phyloP scores from a whole-genome alignment of 2,888 invertebrate genomes.

The Coenonympha glycerion region DNA sequence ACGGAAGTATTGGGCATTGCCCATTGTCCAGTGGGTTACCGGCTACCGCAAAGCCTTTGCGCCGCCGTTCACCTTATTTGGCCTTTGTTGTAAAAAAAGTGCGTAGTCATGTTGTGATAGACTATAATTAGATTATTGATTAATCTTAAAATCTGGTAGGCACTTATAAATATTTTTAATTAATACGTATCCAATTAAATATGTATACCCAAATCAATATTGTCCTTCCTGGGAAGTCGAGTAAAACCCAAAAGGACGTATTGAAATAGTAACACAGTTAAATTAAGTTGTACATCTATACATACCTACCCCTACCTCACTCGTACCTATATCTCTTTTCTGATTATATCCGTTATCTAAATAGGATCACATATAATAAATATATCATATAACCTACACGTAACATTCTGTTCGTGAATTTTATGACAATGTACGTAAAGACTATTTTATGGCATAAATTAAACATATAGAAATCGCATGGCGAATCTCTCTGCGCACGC shows the following conservation, averaged over 20 bases:
- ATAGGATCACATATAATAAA: neutral
- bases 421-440: neutral
- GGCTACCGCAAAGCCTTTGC: neutral
- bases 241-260: too few species aligned
- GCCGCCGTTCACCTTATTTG: neutral
- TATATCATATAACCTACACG: neutral
- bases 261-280: too few species aligned
- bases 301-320: too few species aligned
- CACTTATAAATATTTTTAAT: too few species aligned
- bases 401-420: neutral
- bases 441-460: neutral
- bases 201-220: too few species aligned
- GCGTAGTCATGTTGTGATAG: too few species aligned
- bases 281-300: too few species aligned
- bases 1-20: neutral
- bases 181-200: too few species aligned
- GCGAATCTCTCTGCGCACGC: conserved; percentile 38
- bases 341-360: neutral
- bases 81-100: too few species aligned
- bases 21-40: neutral
- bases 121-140: too few species aligned
- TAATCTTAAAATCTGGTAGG: too few species aligned
- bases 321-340: neutral
- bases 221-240: too few species aligned
- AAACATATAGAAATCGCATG: conserved; percentile 35